These are phyloP conservation scores for Enteromius afrohamiltoni DNA, from an alignment of 2,797 vertebrate species.

Conservation along the genomic window DNA sequence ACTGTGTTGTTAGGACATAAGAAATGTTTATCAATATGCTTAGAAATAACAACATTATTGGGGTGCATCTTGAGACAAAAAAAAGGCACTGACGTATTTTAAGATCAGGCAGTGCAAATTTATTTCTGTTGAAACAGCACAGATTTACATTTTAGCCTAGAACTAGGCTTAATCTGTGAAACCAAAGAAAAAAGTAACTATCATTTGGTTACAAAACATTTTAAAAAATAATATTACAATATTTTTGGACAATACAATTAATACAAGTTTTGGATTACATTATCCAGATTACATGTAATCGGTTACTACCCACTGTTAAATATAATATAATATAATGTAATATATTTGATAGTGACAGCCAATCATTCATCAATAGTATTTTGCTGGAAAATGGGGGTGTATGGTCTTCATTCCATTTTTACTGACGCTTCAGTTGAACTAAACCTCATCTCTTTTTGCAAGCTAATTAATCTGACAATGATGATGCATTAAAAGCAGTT, in stretches of 20 bases:
- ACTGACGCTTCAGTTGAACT: background rate
- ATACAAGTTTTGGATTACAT: too few species aligned
- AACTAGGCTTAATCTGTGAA: too few species aligned
- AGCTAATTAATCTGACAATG: background rate
- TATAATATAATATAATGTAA: background rate
- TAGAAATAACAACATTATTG: too few species aligned
- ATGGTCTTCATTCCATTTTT: background rate
- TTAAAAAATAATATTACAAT: too few species aligned
- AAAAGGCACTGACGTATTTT: too few species aligned
- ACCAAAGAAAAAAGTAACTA: background rate
- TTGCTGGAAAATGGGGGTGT: background rate
- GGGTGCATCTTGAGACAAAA: too few species aligned
- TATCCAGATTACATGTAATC: background rate
- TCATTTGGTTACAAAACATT: background rate
- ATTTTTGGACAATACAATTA: too few species aligned
- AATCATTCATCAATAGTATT: background rate
- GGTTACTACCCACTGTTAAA: background rate
- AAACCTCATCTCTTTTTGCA: conserved; percentile 3
- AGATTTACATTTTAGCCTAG: too few species aligned
- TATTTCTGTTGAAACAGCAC: too few species aligned
- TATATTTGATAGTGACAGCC: background rate
- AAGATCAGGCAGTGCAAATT: too few species aligned
- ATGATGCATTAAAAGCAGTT: background rate
- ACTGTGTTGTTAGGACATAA: too few species aligned
- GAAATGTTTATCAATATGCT: too few species aligned